Evolutionary conservation across 2,888 invertebrate genomes (phyloP).

Genomic region (Elmis aenea): DNA sequence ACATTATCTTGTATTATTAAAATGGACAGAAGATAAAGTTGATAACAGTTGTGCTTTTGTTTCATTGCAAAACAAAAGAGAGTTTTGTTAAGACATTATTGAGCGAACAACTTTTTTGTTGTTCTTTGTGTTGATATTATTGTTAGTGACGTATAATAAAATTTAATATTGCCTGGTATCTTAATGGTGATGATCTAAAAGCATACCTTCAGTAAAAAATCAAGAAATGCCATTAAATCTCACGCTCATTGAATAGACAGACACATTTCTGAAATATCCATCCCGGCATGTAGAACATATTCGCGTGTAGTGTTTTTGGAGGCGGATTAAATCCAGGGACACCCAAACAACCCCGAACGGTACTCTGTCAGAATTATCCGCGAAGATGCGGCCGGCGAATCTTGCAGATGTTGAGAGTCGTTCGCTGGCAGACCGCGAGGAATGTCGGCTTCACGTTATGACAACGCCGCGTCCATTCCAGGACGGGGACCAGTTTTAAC

Average conservation of each 20-base stretch:
- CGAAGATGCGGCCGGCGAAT: neutral
- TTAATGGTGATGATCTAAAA: too few relatives aligned
- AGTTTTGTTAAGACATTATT: too few relatives aligned
- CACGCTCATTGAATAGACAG: constrained; percentile 10
- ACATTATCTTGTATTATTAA: too few relatives aligned
- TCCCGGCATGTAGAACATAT: constrained; percentile 12
- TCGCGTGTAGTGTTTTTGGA: constrained; percentile 11
- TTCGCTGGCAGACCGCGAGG: constrained; percentile 19
- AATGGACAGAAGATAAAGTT: too few relatives aligned
- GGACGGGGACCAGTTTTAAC: constrained; percentile 23
- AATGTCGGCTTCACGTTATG: constrained; percentile 25
- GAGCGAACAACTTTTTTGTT: too few relatives aligned
- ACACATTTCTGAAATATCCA: constrained; percentile 18
- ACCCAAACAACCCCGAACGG: constrained; percentile 8
- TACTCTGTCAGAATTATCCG: neutral
- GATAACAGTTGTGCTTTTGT: too few relatives aligned
- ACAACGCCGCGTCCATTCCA: constrained; percentile 18
- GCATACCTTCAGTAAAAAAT: too few relatives aligned
- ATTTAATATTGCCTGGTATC: too few relatives aligned
- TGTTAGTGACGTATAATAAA: too few relatives aligned
- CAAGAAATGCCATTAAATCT: too few relatives aligned
- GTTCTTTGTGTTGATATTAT: too few relatives aligned
- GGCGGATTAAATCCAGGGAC: constrained; percentile 14
- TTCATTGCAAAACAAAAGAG: too few relatives aligned
- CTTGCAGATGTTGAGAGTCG: constrained; percentile 14